phyloP scores from a whole-genome alignment of 2,797 vertebrate genomes.

The Peromyscus melanophrys region DNA sequence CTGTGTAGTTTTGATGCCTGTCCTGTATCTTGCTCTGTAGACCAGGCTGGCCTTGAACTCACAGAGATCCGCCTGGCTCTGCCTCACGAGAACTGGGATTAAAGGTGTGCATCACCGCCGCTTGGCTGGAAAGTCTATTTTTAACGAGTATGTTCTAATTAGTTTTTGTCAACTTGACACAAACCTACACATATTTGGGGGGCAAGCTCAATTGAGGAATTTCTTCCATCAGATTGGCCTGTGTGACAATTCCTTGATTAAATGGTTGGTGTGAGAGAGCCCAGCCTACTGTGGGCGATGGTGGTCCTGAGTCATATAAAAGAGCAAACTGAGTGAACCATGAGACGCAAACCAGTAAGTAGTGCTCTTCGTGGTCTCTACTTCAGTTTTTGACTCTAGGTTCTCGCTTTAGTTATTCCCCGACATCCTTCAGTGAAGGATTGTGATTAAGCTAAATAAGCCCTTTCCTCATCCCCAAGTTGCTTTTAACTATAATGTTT shows the following conservation, averaged over 20 bases:
- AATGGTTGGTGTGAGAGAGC: background rate
- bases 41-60: too few species aligned
- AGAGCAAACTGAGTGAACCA: background rate
- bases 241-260: background rate
- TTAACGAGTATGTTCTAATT: slow-evolving; percentile 4
- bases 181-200: background rate
- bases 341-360: background rate
- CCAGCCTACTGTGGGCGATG: background rate
- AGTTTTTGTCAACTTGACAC: background rate
- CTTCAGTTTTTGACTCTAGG: background rate
- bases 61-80: too few species aligned
- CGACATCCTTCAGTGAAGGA: background rate
- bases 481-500: background rate
- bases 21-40: too few species aligned
- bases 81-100: too few species aligned
- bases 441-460: background rate
- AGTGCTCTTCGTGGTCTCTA: background rate
- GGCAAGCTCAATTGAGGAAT: background rate
- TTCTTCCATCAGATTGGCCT: background rate
- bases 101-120: too few species aligned
- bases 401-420: background rate
- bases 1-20: too few species aligned
- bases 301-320: background rate
- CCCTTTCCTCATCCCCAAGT: background rate
- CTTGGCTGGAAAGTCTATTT: too few species aligned